Percentiles rank a stretch among this genome's conserved stretches.
Evolutionary conservation across 2,888 invertebrate species (phyloP).

Genomic region (Prenolepis imparis): DNA sequence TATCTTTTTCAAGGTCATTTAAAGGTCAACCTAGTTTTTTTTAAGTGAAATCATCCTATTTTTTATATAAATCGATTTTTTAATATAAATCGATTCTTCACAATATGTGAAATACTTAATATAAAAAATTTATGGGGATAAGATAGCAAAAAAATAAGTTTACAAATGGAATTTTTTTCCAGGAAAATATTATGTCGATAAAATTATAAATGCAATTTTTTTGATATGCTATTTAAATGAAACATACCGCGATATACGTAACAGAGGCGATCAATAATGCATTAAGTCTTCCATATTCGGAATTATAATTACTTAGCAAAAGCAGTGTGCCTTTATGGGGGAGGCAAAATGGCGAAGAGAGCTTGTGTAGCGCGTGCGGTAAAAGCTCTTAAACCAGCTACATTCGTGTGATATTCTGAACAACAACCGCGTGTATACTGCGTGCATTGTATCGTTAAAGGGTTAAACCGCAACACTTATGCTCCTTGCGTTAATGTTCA

Average conservation of each 20-base stretch:
- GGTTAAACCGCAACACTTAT: conserved; percentile 52
- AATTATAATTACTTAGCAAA: conserved; percentile 45
- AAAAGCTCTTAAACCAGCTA: conserved; percentile 56
- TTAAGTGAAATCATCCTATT: no score
- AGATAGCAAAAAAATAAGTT: background rate
- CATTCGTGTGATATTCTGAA: conserved; percentile 50
- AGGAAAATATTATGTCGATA: background rate
- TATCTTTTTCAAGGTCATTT: no score
- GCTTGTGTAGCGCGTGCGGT: conserved; percentile 50
- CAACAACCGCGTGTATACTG: conserved; percentile 47
- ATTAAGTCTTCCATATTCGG: conserved; percentile 40
- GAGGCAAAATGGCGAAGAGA: conserved; percentile 5
- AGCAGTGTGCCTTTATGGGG: conserved; percentile 30
- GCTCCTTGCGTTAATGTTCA: conserved; percentile 28
- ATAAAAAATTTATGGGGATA: no score
- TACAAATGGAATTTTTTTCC: background rate
- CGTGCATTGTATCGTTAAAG: conserved; percentile 51
- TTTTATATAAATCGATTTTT: no score
- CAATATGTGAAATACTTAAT: no score
- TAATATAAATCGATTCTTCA: no score
- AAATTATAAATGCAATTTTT: background rate
- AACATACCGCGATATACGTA: background rate
- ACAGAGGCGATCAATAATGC: conserved; percentile 21
- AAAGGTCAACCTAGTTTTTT: no score
- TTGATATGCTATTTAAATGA: background rate